Percentiles rank a stretch among this genome's conserved stretches.
Conservation (phyloP, 64 coral and sea anemone species). For the Cladopsammia gracilis region DNA sequence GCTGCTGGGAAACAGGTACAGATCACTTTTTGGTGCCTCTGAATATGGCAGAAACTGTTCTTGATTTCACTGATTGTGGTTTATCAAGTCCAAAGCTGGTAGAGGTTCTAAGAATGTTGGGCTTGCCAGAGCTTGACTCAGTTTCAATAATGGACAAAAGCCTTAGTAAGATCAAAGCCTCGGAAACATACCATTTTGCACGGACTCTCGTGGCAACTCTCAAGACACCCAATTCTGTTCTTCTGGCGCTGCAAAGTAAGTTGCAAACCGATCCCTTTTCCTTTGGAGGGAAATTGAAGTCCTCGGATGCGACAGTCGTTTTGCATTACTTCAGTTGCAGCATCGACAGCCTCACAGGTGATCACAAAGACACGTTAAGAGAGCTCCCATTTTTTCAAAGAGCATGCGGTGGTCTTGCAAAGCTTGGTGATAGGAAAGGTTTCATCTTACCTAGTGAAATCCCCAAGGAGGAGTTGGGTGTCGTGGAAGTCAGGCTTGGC, state of each 20-base stretch:
- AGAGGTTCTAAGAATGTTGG: not conserved
- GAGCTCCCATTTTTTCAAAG: conserved; percentile 25
- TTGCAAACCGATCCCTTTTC: not conserved
- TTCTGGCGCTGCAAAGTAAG: conserved; percentile 25
- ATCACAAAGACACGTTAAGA: not conserved
- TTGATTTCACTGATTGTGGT: not conserved
- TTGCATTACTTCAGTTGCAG: conserved; percentile 19
- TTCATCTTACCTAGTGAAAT: conserved; percentile 21
- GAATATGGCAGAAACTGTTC: not conserved
- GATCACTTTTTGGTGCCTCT: conserved; percentile 19
- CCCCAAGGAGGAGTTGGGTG: not conserved
- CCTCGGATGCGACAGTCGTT: not conserved
- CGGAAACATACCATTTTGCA: not conserved
- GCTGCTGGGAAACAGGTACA: not conserved
- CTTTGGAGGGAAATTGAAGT: not conserved
- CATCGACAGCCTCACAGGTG: not conserved
- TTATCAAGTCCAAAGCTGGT: not conserved
- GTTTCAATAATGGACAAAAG: not conserved
- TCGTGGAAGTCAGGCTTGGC: too few relatives aligned
- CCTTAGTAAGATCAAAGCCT: too few relatives aligned
- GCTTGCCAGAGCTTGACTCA: not conserved
- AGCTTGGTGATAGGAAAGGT: conserved; percentile 1
- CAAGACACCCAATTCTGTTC: conserved; percentile 18
- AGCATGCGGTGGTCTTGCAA: conserved; percentile 4
- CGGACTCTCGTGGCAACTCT: conserved; percentile 31